phyloP scores from a whole-genome alignment of 2,888 invertebrate species.

The Athalia rosae region DNA sequence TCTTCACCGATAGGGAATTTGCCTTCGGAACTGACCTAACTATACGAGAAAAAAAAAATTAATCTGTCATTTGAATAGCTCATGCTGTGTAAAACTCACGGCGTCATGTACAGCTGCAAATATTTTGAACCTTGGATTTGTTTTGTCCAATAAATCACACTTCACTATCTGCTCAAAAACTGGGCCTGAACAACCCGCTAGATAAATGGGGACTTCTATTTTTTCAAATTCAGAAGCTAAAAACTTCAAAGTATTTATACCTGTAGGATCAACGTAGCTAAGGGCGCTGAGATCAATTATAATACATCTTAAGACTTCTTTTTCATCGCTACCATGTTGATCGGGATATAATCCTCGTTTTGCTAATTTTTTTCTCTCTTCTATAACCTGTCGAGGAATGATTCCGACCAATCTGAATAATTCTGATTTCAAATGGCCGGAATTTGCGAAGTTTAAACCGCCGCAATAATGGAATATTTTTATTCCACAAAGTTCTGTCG shows the following conservation, averaged over 20 bases:
- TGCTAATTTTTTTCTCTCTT: slow-evolving; percentile 70
- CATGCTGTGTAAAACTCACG: slow-evolving; percentile 73
- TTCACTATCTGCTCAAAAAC: slow-evolving; percentile 71
- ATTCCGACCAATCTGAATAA: slow-evolving; percentile 75
- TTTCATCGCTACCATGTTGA: slow-evolving; percentile 56
- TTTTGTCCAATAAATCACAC: slow-evolving; percentile 66
- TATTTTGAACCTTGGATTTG: slow-evolving; percentile 71
- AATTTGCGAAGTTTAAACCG: slow-evolving; percentile 81
- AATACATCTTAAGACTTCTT: slow-evolving; percentile 62
- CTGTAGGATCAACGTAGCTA: slow-evolving; percentile 80
- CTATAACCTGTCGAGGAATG: slow-evolving; percentile 74
- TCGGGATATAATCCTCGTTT: slow-evolving; percentile 61
- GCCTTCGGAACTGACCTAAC: too few relatives aligned
- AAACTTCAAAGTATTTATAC: slow-evolving; percentile 76
- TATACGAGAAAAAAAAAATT: too few relatives aligned
- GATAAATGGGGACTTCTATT: slow-evolving; percentile 75
- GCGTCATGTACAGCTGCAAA: slow-evolving; percentile 82
- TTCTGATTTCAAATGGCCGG: slow-evolving; percentile 76
- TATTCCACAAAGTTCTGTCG: slow-evolving; percentile 78
- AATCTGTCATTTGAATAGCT: slow-evolving; percentile 54
- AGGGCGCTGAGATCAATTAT: slow-evolving; percentile 80
- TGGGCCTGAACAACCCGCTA: slow-evolving; percentile 75
- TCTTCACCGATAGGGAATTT: background rate
- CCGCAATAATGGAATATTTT: slow-evolving; percentile 83
- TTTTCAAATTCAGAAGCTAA: slow-evolving; percentile 75